Conservation (phyloP, 2,113 vertebrate species). For the Physeter macrocephalus region DNA sequence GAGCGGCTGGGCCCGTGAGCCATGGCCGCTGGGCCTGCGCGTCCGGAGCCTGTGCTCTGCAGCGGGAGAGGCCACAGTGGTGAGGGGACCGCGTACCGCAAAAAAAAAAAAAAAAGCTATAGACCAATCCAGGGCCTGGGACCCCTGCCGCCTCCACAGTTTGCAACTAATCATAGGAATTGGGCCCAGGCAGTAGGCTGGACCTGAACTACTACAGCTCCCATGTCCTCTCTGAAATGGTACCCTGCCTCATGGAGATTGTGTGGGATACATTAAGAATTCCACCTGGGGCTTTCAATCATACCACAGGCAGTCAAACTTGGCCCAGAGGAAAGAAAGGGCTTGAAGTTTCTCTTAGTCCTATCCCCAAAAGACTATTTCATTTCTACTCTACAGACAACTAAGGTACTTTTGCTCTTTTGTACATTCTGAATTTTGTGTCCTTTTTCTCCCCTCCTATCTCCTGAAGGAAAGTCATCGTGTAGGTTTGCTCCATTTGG, state of each 20-base stretch:
- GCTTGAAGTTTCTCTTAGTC: not conserved
- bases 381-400: not conserved
- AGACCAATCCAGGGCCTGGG: not conserved
- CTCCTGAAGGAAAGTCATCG: not conserved
- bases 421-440: not conserved
- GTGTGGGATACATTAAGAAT: not conserved
- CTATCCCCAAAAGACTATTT: not conserved
- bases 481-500: not conserved
- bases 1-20: no score
- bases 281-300: not conserved
- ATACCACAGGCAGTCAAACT: not conserved
- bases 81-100: no score
- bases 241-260: not conserved
- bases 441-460: not conserved
- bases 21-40: no score
- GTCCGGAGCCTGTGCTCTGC: no score
- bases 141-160: not conserved
- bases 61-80: no score
- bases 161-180: not conserved
- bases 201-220: not conserved
- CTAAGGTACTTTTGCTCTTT: not conserved
- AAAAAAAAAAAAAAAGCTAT: not conserved
- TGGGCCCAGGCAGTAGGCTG: no score
- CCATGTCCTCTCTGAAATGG: not conserved
- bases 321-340: not conserved